Evolutionary conservation across 2,888 invertebrate species (phyloP), one percentile per base, ranked within the genome.

Genomic region (Cryptosula pallasiana): DNA sequence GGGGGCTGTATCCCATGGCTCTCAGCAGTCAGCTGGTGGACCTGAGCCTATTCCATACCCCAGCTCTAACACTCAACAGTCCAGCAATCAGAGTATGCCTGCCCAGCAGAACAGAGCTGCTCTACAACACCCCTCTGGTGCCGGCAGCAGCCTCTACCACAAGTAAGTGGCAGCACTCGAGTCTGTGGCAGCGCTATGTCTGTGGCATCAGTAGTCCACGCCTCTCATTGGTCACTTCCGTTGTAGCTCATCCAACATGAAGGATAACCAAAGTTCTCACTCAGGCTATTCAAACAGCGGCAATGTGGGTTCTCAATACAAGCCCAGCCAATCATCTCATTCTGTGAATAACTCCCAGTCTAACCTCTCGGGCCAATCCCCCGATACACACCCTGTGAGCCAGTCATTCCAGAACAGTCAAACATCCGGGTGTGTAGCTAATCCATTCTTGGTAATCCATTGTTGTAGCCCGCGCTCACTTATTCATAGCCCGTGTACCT

Each of bases 41-140:
- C 63, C 63, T 29, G 63, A 63, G 27, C 63, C 63, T n/a, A 63
- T 63, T 29, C 63, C 63, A 32, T 63, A 25, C n/a, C 63, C 63
- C 2, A 45, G 45, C 20, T n/a, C n/a, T n/a, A n/a, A n/a, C 5
- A 55, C n/a, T 20, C 55, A 23, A 20, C 63, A 32, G 32, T 27
- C 32, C 5, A 5, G 13, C 5, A 25, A 27, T 25, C 63, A 32
- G 13, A 63, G 32, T 23, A 5, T 57, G 9, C n/a, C 57, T 57
- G 16, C 20, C 5, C 63, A 63, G 32, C 32, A 63, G 13, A 27
- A 32, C 3, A 1, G 32, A 23, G 3, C 23, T 23, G 55, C n/a
- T n/a, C n/a, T n/a, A n/a, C n/a, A n/a, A n/a, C n/a, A n/a, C n/a
- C n/a, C n/a, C n/a, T n/a, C n/a, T n/a, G n/a, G n/a, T n/a, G n/a